These are phyloP conservation scores for Thermophis baileyi DNA, from an alignment of 2,113 vertebrate genomes.

Conservation along the genomic window DNA sequence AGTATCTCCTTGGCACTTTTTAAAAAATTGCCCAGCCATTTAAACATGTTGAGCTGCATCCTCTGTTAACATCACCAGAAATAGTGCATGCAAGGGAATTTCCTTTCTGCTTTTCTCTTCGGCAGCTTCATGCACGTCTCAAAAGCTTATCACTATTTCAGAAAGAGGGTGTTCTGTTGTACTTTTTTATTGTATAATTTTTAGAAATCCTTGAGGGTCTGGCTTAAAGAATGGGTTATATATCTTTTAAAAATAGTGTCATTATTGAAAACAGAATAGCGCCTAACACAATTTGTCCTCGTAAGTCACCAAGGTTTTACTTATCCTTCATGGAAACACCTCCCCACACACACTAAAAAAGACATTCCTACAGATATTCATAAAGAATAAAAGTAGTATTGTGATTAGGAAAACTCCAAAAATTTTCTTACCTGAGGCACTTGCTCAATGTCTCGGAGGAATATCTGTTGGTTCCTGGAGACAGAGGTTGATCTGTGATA, in stretches of 20 bases:
- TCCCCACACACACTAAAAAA: neutral
- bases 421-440: slow-evolving; percentile 85
- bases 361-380: neutral
- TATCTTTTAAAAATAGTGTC: neutral
- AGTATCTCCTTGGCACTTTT: neutral
- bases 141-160: neutral
- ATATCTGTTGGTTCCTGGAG: slow-evolving; percentile 98
- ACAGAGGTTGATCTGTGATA: slow-evolving; percentile 98
- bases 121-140: neutral
- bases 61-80: neutral
- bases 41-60: neutral
- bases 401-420: neutral
- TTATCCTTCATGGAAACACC: neutral
- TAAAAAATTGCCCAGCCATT: neutral
- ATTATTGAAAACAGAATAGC: neutral
- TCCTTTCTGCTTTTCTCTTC: too few relatives aligned
- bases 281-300: neutral
- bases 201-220: neutral
- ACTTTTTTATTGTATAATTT: neutral
- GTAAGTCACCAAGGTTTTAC: neutral
- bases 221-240: neutral
- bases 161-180: neutral
- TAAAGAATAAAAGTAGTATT: neutral
- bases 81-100: neutral
- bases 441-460: slow-evolving; percentile 97